Evolutionary conservation across 1,140 invertebrate species (phyloP), one percentile per base, ranked within the genome.

Genomic region (Episyrphus balteatus): DNA sequence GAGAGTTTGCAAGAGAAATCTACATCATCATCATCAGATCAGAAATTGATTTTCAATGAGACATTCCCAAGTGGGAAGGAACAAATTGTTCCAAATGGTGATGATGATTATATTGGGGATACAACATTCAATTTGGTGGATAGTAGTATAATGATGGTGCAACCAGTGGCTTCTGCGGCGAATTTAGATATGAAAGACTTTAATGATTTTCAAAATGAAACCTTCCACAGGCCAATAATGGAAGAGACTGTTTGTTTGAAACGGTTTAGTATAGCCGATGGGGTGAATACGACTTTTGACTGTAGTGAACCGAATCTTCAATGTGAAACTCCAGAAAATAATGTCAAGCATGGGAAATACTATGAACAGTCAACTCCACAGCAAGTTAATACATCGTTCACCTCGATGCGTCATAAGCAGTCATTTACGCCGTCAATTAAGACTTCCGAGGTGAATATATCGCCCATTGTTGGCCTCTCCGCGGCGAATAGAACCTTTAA

Each of bases 21-120:
- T n/a, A n/a, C n/a, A n/a, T n/a, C n/a, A n/a, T n/a, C n/a, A n/a
- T n/a, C 21, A 26, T 26, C 8, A 3, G 21, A 26, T 8, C 21
- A 26, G 21, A 26, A 26, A 8, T 26, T 26, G 21, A 26, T 26
- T 26, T 26, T 26, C 21, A 26, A 26, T 8, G 21, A 26, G 21
- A 26, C 21, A 26, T 26, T 26, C 8, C 21, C 21, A 3, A 26
- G 21, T 26, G 21, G 21, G 21, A 26, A 26, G 8, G 21, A 26
- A 8, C 21, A 26, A 26, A 26, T 26, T 26, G 21, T 26, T 26
- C 21, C 21, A 8, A 26, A 26, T 26, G 21, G 21, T 8, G 21
- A 26, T n/a, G 58, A 64, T 45, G 62, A 65, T n/a, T 57, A 64
- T 50, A 62, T 65, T 32, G 56, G 58, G 10, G 62, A 65, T 36